Conservation (phyloP, 2,888 invertebrate genomes). For the Eupithecia inturbata region DNA sequence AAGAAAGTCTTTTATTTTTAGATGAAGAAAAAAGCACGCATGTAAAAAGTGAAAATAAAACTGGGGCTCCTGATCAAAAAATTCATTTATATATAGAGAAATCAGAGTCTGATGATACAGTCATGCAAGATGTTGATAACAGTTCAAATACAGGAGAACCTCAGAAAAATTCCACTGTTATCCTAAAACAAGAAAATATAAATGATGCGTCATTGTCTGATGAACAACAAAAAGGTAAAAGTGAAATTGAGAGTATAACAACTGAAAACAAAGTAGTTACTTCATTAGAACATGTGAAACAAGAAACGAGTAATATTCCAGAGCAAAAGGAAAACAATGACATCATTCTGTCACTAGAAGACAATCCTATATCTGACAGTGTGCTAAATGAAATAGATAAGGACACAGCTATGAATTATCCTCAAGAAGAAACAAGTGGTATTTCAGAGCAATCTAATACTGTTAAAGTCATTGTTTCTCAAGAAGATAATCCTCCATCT, state of each 20-base stretch:
- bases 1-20: conserved; percentile 28
- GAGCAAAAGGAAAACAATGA: background rate
- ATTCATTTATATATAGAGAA: background rate
- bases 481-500: background rate
- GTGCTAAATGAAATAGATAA: background rate
- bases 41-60: background rate
- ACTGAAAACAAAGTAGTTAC: background rate
- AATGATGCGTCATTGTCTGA: background rate
- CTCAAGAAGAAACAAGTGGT: background rate
- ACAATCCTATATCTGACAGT: background rate
- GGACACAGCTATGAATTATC: background rate
- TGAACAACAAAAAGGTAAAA: conserved; percentile 1
- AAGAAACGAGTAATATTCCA: background rate
- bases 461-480: background rate
- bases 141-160: background rate
- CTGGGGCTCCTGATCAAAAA: background rate
- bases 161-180: background rate
- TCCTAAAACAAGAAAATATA: background rate
- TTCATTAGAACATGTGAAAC: background rate
- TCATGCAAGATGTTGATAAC: background rate
- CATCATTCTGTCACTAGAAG: background rate
- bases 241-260: background rate
- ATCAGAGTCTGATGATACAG: background rate
- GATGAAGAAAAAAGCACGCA: conserved; percentile 8
- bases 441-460: background rate